Base-by-base conservation (phyloP, 2,113 vertebrate genomes). In the Grantiella picta region DNA sequence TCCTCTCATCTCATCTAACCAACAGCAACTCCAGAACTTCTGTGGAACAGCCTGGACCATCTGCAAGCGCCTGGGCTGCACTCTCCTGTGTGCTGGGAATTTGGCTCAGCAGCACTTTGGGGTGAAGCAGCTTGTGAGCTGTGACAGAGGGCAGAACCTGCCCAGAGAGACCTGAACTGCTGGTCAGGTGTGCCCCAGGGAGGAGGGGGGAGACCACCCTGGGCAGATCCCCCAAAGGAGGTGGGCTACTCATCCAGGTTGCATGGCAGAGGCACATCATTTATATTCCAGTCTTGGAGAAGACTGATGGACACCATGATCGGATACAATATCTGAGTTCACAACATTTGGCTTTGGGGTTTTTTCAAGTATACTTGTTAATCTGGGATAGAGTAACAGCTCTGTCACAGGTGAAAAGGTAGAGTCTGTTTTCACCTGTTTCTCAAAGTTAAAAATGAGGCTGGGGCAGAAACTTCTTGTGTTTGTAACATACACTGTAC, bases 191-290 rank as follows among this genome's bases (percentile, higher is more conserved):
- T 31, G 53, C 22, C n/a, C 70, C 54, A 35, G 47, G 54, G 25
- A 68, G 25, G 47, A 52, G 5, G 19, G 22, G 24, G 18, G 71
- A 44, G 35, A 27, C 31, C 28, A 11, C 25, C 17, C 22, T 9
- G 0, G 12, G 60, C 25, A 17, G n/a, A 23, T 12, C 35, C 25
- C 14, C 33, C 8, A 5, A 5, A 10, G 23, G 27, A 71, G 38
- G 35, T 2, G 8, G 57, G 49, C 76, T 59, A 7, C 47, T 68
- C 4, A 0, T 14, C 17, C 38, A 13, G 16, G 31, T 15, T 1
- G 0, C 17, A 6, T 5, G 23, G 61, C 16, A 66, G 50, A 45
- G 45, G 31, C n/a, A 27, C 31, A 23, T 31, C 2, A 40, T 40
- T 86, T 57, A 11, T 54, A 45, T 53, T 71, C 31, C 81, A 36